phyloP scores from a whole-genome alignment of 2,797 vertebrate species.

The Spheniscus humboldti region DNA sequence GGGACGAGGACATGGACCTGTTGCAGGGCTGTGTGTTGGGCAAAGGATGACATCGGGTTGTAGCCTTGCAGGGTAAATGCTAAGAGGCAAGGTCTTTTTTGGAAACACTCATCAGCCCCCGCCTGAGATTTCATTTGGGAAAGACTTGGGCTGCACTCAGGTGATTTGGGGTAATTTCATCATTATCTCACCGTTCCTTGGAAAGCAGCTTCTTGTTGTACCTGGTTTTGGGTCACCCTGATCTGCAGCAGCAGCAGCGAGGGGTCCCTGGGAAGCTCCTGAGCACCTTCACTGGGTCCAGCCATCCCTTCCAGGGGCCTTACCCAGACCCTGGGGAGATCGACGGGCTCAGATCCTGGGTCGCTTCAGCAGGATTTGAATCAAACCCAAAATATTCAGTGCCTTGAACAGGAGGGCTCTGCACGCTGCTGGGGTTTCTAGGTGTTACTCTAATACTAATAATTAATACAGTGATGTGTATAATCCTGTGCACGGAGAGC shows the following conservation, averaged over 20 bases:
- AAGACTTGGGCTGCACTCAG: neutral
- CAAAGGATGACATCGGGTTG: neutral
- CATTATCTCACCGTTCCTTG: neutral
- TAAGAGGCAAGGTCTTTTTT: neutral
- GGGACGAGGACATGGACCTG: accelerated
- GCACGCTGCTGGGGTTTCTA: neutral
- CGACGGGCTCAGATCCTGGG: neutral
- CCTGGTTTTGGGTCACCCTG: neutral
- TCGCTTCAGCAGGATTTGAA: neutral
- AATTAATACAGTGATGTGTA: constrained; percentile 50
- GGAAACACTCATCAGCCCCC: neutral
- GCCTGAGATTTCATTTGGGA: neutral
- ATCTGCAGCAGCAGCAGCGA: neutral
- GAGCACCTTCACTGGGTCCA: neutral
- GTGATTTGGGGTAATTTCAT: neutral
- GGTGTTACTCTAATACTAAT: constrained; percentile 21
- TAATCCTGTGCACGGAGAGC: constrained; percentile 1
- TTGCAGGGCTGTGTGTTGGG: neutral
- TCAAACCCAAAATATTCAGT: neutral
- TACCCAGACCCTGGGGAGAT: neutral
- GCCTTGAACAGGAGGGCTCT: neutral
- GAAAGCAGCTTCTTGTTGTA: neutral
- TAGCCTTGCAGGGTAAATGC: neutral
- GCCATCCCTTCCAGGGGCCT: neutral
- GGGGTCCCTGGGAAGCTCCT: neutral